Base-by-base conservation (phyloP, 2,888 invertebrate species). In the Pammene aurita region DNA sequence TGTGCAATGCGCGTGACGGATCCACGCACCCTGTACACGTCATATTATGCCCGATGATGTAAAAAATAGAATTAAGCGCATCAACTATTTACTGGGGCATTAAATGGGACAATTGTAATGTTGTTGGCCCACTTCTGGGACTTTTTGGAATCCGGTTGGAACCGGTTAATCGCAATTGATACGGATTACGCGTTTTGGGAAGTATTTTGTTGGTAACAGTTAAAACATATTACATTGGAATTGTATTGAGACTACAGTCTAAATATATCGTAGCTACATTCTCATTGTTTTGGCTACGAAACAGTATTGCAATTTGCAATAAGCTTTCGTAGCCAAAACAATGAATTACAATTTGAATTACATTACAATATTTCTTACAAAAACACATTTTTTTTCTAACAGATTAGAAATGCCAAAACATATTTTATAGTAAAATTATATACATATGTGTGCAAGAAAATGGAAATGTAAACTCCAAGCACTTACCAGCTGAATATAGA, bases 21-120 rank as follows among this genome's bases (percentile, higher is more conserved):
- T 87, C 78, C 71, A 77, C 78, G 77, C 85, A 84, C 81, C 85
- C 86, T 84, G 86, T 87, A 81, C 75, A 72, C 75, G 78, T 76
- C 79, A 77, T 76, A 78, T 78, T 78, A 76, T 78, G 75, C 78
- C 78, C 84, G 82, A 83, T 85, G 82, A 85, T 77, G 86, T 85
- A 88, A 88, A 89, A 89, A 90, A 90, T 85, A 75, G 80, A 84
- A 87, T 89, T 89, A 87, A 81, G 77, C 80, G 79, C 79, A 82
- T 84, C 80, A 79, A 73, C 81, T 80, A n/a, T n/a, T 85, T 80
- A 85, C 80, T 84, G 84, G 82, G 84, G 80, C 83, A 87, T 85
- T 85, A 85, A 85, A 83, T 76, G 81, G 62, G 50, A 87, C 85
- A 84, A 85, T 86, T 86, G 84, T 83, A 81, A 80, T 79, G 81